A percentile compares a stretch with the other conserved stretches of the same genome.
Evolutionary conservation across 2,888 invertebrate genomes (phyloP).

Genomic region (Tanaodytes sp.): DNA sequence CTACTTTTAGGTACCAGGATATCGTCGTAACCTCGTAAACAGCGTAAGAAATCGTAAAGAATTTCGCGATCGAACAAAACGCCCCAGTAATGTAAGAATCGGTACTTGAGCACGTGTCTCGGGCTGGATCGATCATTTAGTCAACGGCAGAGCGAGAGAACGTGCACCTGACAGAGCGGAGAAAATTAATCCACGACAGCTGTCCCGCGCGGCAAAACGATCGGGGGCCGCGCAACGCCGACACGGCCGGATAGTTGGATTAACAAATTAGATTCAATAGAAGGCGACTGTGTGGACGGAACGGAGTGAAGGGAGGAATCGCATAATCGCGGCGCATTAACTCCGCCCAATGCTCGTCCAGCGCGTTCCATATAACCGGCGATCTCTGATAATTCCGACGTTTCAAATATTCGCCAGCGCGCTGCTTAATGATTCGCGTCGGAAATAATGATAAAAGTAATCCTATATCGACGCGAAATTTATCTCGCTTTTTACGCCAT

Average conservation of each 20-base stretch:
- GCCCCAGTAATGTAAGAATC: too few species aligned
- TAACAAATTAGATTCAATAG: slow-evolving; percentile 52
- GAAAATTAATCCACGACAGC: slow-evolving; percentile 66
- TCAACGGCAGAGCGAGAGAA: slow-evolving; percentile 39
- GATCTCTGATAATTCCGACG: slow-evolving; percentile 39
- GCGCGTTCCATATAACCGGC: slow-evolving; percentile 13
- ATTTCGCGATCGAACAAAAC: too few species aligned
- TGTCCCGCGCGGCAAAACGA: slow-evolving; percentile 55
- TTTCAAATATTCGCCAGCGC: slow-evolving; percentile 43
- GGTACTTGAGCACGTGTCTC: slow-evolving; percentile 36
- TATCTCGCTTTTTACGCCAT: too few species aligned
- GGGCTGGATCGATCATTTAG: slow-evolving; percentile 39
- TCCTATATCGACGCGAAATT: too few species aligned
- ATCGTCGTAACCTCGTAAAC: too few species aligned
- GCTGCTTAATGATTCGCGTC: slow-evolving; percentile 44
- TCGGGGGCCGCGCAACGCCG: slow-evolving; percentile 27
- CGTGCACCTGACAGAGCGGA: slow-evolving; percentile 60
- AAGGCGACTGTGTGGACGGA: slow-evolving; percentile 32
- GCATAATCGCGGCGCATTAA: slow-evolving; percentile 49
- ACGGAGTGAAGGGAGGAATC: slow-evolving; percentile 38
- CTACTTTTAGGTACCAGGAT: too few species aligned
- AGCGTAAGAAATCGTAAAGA: too few species aligned
- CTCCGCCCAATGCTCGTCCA: slow-evolving; percentile 34
- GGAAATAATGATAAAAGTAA: too few species aligned
- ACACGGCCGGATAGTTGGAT: slow-evolving; percentile 50